A percentile compares a stretch with the other conserved stretches of the same genome.
Evolutionary conservation across 30 jellyfish, hydroid and myxozoan species (phyloP).

Genomic region (Chironex yamaguchii): DNA sequence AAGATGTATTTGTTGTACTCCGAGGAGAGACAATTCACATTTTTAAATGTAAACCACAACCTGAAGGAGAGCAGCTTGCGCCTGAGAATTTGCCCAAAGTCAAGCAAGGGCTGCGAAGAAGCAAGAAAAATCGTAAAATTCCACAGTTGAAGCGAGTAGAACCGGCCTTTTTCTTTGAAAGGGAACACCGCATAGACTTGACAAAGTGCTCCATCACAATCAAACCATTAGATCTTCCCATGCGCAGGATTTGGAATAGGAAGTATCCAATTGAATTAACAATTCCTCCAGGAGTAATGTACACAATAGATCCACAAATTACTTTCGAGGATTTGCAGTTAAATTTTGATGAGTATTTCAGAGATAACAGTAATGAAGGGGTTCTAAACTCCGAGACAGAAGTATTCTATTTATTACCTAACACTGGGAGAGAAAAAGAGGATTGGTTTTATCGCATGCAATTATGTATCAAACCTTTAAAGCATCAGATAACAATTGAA

Average conservation of each 20-base stretch:
- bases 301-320: conserved; percentile 70
- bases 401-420: conserved; percentile 74
- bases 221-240: conserved; percentile 92
- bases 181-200: conserved; percentile 71
- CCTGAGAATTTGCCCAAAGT: conserved; percentile 59
- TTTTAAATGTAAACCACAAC: conserved; percentile 73
- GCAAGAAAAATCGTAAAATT: conserved; percentile 23
- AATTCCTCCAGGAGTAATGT: conserved; percentile 80
- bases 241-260: conserved; percentile 96
- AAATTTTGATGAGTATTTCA: conserved; percentile 63
- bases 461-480: conserved; percentile 82
- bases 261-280: conserved; percentile 88
- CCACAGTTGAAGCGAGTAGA: conserved; percentile 34
- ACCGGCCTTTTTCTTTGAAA: conserved; percentile 78
- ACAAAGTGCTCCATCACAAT: conserved; percentile 63
- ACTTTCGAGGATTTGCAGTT: conserved; percentile 84
- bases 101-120: conserved; percentile 55
- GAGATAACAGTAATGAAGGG: conserved; percentile 45
- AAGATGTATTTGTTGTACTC: conserved; percentile 82
- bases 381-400: conserved; percentile 45
- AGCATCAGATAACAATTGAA: conserved; percentile 80
- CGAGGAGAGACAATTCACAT: conserved; percentile 71
- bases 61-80: conserved; percentile 44
- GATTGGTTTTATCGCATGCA: conserved; percentile 98
- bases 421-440: conserved; percentile 97